These are phyloP conservation scores for Xenopus borealis DNA, from an alignment of 2,113 vertebrate species.

Conservation along the genomic window DNA sequence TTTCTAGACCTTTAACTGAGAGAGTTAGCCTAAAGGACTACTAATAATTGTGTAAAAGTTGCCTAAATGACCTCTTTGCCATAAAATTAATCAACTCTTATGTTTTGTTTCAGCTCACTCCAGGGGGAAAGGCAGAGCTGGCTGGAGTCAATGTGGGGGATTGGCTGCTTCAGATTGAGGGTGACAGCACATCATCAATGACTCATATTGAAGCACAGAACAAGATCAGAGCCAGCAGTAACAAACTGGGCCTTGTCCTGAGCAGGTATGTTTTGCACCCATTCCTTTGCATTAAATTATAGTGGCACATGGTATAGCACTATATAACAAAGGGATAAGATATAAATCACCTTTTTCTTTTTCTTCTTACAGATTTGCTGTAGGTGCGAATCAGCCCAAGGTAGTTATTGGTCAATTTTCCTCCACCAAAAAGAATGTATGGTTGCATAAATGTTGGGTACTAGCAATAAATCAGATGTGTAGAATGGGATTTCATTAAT, in stretches of 20 bases:
- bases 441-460: slow-evolving; percentile 13
- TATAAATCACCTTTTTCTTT: slow-evolving; percentile 18
- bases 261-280: slow-evolving; percentile 73
- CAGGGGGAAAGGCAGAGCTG: slow-evolving; percentile 86
- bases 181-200: slow-evolving; percentile 80
- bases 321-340: too few relatives aligned
- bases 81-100: too few relatives aligned
- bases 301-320: too few relatives aligned
- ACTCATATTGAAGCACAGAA: slow-evolving; percentile 97
- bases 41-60: too few relatives aligned
- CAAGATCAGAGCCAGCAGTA: slow-evolving; percentile 86
- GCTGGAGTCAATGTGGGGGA: slow-evolving; percentile 87
- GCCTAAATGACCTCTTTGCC: too few relatives aligned
- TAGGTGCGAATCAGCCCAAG: slow-evolving; percentile 67
- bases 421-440: background rate
- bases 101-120: slow-evolving; percentile 74
- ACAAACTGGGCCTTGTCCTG: slow-evolving; percentile 80
- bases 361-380: slow-evolving; percentile 64
- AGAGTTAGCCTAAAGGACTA: too few relatives aligned
- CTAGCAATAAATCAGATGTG: background rate
- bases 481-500: slow-evolving; percentile 1
- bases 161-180: slow-evolving; percentile 87
- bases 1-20: too few relatives aligned
- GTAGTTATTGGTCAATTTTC: slow-evolving; percentile 52
- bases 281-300: too few relatives aligned